Evolutionary conservation across 2,888 invertebrate species (phyloP).

Genomic region (Lithophane socia): DNA sequence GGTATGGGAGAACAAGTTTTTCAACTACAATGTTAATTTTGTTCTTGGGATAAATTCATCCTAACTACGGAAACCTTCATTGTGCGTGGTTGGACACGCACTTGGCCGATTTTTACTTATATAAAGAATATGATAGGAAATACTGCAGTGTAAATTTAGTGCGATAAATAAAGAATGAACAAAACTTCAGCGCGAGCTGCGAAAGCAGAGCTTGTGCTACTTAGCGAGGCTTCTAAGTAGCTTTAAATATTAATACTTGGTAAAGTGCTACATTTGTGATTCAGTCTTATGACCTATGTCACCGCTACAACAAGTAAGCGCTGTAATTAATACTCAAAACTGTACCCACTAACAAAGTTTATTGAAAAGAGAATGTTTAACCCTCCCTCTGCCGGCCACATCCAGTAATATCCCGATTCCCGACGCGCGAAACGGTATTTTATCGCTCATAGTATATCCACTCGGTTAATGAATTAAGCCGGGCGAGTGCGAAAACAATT

Average conservation of each 20-base stretch:
- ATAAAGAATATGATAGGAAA: neutral
- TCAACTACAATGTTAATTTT: too few species aligned
- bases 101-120: too few species aligned
- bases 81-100: too few species aligned
- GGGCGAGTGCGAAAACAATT: conserved; percentile 84
- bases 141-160: neutral
- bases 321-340: conserved; percentile 16
- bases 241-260: conserved; percentile 42
- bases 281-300: conserved; percentile 1
- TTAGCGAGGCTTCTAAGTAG: conserved; percentile 2
- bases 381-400: conserved; percentile 34
- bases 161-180: conserved; percentile 31
- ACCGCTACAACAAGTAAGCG: neutral
- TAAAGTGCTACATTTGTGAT: conserved; percentile 30
- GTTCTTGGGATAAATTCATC: too few species aligned
- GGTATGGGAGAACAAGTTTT: too few species aligned
- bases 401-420: conserved; percentile 53
- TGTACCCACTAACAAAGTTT: conserved; percentile 14
- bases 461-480: conserved; percentile 84
- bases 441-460: conserved; percentile 78
- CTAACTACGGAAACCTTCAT: too few species aligned
- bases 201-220: conserved; percentile 14
- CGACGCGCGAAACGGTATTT: conserved; percentile 64
- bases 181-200: conserved; percentile 1
- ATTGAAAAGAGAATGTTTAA: conserved; percentile 46